A percentile compares a stretch with the other conserved stretches of the same genome.
Conservation (phyloP, 2,888 invertebrate species). For the Zelleria hepariella region DNA sequence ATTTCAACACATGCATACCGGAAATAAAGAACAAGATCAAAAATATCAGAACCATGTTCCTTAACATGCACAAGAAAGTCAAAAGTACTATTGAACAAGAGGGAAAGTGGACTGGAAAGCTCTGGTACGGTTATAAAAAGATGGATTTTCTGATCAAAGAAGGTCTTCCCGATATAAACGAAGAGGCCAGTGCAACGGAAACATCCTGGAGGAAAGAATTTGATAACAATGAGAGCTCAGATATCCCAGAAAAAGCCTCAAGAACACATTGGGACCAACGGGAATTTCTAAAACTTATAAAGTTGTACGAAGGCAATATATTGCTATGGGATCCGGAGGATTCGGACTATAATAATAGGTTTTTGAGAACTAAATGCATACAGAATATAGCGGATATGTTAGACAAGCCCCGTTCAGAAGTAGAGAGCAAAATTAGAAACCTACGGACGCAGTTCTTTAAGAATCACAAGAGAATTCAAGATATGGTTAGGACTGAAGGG, state of each 20-base stretch:
- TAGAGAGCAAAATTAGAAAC: constrained; percentile 1
- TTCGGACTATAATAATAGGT: not conserved
- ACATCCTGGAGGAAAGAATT: not conserved
- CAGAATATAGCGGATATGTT: not conserved
- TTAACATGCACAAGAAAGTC: not conserved
- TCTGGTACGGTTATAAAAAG: constrained; percentile 3
- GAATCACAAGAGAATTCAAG: not conserved
- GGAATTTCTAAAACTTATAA: not conserved
- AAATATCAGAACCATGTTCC: not conserved
- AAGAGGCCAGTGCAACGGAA: not conserved
- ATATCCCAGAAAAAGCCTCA: too few species aligned
- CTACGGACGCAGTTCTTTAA: not conserved
- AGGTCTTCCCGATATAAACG: not conserved
- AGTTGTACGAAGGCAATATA: not conserved
- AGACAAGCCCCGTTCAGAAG: not conserved
- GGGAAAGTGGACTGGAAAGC: not conserved
- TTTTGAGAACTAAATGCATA: not conserved
- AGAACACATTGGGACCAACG: not conserved
- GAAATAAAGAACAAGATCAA: constrained; percentile 3
- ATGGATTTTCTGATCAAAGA: not conserved
- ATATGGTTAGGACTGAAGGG: not conserved
- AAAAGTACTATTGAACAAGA: not conserved
- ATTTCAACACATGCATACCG: not conserved
- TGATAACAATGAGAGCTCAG: not conserved
- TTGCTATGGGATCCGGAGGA: not conserved